Evolutionary conservation across 2,113 vertebrate species (phyloP).

Genomic region (Sorex araneus): DNA sequence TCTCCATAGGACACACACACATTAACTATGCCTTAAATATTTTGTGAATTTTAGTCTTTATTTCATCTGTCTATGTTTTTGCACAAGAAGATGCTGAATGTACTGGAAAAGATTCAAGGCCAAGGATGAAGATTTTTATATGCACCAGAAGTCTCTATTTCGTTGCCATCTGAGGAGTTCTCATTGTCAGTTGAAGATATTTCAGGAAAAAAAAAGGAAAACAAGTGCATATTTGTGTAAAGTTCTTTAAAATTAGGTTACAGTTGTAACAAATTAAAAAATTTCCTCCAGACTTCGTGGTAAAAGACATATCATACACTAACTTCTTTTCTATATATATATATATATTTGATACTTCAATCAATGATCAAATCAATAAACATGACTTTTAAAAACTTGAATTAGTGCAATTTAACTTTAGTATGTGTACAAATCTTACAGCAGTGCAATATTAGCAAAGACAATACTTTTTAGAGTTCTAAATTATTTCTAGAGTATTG

Average conservation of each 20-base stretch:
- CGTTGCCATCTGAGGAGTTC: neutral
- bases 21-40: neutral
- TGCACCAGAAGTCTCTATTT: neutral
- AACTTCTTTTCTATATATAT: conserved; percentile 39
- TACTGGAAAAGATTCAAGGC: neutral
- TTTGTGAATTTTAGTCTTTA: neutral
- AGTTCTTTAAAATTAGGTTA: neutral
- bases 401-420: conserved; percentile 65
- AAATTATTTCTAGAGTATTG: conserved; percentile 23
- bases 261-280: neutral
- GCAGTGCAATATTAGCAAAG: conserved; percentile 27
- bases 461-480: conserved; percentile 47
- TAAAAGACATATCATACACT: neutral
- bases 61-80: neutral
- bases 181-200: neutral
- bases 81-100: neutral
- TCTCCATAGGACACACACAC: neutral
- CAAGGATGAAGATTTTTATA: neutral
- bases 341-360: conserved; percentile 28
- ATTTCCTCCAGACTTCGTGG: neutral
- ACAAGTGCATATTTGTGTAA: neutral
- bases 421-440: conserved; percentile 54
- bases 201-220: neutral
- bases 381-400: conserved; percentile 60
- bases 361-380: conserved; percentile 70